Evolutionary conservation across 1,140 invertebrate genomes (phyloP), one percentile per base, ranked within the genome.

Genomic region (Pogonomyrmex californicus): DNA sequence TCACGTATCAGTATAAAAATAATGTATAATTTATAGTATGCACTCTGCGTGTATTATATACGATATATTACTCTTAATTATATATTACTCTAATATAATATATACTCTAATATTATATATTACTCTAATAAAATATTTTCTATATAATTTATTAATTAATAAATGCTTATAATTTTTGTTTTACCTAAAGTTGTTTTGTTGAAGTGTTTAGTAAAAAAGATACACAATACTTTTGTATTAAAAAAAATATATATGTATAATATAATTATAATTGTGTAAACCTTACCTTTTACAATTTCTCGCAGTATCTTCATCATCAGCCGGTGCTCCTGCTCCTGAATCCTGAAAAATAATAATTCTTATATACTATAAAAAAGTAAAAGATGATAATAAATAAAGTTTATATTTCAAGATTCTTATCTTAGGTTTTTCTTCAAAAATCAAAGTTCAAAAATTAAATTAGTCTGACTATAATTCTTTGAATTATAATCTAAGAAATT

Each of bases 261-360:
- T 17, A 86, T 17, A 49, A 77, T 41, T 0, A 6, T 71, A 23
- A 23, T 73, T 17, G 10, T 14, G n/a, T 9, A 30, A 54, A 78
- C 88, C 23, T 92, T 88, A 96, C 95, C 95, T 96, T 94, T 96
- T 96, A 51, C 94, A 95, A 81, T 91, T 95, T 90, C 95, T 94
- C 85, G 93, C 92, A 10, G 94, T 92, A 82, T 96, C 95, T 5
- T 96, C 95, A 75, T 96, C 95, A 75, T 96, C 95, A 54, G 92
- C 92, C n/a, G 94, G 93, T 87, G 92, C 95, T 79, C 94, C 95
- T 68, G 95, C 94, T 33, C 95, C 95, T 17, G 95, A 95, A 91
- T 96, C 95, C 95, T 96, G 88, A 49, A 95, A 95, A 88, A 81
- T 23, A 85, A 49, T 3, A 60, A 75, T 33, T 14, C 0, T 10